Conservation (phyloP, 2,888 invertebrate genomes). For the Rhimphoctona megacephalus region DNA sequence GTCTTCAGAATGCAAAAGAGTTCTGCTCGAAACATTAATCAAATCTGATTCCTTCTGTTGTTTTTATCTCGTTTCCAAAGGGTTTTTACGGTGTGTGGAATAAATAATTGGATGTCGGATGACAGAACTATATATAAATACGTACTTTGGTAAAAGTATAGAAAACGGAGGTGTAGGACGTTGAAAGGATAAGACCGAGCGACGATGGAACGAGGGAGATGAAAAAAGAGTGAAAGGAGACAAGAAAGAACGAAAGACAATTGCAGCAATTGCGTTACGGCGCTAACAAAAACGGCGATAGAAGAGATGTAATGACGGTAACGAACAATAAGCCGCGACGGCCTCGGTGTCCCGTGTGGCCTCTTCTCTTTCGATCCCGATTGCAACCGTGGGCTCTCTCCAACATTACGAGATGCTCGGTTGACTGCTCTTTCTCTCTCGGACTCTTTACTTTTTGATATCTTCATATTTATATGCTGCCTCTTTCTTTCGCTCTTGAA, state of each 20-base stretch:
- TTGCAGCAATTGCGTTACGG: conserved; percentile 67
- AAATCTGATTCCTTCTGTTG: neutral
- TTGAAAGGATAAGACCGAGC: neutral
- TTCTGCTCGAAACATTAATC: neutral
- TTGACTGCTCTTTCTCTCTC: conserved; percentile 19
- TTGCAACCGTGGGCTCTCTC: conserved; percentile 41
- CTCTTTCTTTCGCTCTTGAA: conserved; percentile 33
- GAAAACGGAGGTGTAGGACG: conserved; percentile 12
- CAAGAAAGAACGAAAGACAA: conserved; percentile 58
- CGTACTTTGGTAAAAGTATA: neutral
- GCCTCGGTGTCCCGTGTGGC: conserved; percentile 56
- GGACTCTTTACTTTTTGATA: neutral
- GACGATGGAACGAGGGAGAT: conserved; percentile 6
- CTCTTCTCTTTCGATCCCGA: conserved; percentile 50
- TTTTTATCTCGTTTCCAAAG: neutral
- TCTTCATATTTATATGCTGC: conserved; percentile 15
- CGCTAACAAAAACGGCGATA: conserved; percentile 67
- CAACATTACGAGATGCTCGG: conserved; percentile 33
- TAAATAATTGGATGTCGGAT: neutral
- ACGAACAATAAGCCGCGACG: conserved; percentile 63
- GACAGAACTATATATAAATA: neutral
- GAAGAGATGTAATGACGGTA: conserved; percentile 64
- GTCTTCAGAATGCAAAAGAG: neutral
- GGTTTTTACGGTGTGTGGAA: neutral
- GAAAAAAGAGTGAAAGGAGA: conserved; percentile 25